Evolutionary conservation across 2,797 vertebrate genomes (phyloP).

Genomic region (Caiman crocodilus): DNA sequence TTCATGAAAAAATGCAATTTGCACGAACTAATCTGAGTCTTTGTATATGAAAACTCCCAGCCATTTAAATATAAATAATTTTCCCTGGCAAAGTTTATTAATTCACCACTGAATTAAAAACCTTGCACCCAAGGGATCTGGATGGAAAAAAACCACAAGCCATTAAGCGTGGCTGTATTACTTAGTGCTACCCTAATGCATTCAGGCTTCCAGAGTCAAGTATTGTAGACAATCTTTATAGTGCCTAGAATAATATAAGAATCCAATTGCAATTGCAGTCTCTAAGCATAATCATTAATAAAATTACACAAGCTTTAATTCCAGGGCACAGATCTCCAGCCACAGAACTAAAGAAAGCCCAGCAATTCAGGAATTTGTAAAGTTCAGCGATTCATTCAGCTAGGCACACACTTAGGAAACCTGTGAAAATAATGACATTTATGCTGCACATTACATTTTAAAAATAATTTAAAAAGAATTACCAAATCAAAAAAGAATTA

Average conservation of each 20-base stretch:
- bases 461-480: background rate
- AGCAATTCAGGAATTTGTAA: background rate
- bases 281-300: background rate
- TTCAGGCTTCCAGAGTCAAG: background rate
- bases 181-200: background rate
- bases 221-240: background rate
- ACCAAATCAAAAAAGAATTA: background rate
- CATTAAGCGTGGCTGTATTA: background rate
- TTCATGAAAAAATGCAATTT: slow-evolving; percentile 25
- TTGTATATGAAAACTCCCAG: background rate
- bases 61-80: background rate
- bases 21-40: slow-evolving; percentile 16
- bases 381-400: accelerated
- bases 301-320: background rate
- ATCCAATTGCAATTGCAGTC: background rate
- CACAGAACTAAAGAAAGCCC: background rate
- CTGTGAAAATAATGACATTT: background rate
- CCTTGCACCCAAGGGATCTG: slow-evolving; percentile 6
- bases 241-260: background rate
- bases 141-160: background rate
- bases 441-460: too few species aligned
- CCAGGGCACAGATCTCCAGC: background rate
- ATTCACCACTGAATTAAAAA: slow-evolving; percentile 22
- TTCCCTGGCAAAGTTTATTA: slow-evolving; percentile 26
- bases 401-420: background rate